Evolutionary conservation across 2,113 vertebrate species (phyloP).

Genomic region (Dryoscopus gambensis): DNA sequence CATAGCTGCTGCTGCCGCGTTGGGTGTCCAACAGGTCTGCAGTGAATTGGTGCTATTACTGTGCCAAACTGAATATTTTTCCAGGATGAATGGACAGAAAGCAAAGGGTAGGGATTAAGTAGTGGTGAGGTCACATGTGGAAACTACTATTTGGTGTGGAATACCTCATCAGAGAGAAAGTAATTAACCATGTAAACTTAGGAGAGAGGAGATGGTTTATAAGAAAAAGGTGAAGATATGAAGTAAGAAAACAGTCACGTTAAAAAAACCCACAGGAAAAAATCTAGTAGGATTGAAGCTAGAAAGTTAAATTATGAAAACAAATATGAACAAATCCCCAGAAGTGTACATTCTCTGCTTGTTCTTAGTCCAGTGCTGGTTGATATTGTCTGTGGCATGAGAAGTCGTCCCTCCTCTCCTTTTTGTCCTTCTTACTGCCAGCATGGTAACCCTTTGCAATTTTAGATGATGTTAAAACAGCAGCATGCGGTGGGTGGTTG

Average conservation of each 20-base stretch:
- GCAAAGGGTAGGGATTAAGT: background rate
- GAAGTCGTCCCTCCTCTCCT: fast-evolving
- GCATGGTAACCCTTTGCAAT: background rate
- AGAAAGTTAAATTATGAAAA: background rate
- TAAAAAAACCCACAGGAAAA: background rate
- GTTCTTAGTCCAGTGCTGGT: background rate
- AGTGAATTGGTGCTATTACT: background rate
- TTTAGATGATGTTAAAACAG: background rate
- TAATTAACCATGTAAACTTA: background rate
- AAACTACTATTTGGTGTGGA: background rate
- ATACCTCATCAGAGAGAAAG: background rate
- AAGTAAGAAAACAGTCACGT: background rate
- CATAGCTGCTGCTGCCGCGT: background rate
- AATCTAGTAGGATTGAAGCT: background rate
- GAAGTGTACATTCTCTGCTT: background rate
- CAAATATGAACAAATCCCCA: background rate
- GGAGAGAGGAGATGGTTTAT: background rate
- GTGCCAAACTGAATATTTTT: background rate
- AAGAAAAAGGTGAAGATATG: background rate
- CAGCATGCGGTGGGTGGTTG: background rate
- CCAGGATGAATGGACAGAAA: background rate
- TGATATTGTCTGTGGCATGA: background rate
- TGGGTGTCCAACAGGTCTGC: background rate
- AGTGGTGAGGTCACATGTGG: background rate
- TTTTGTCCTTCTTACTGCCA: background rate